phyloP scores from a whole-genome alignment of 2,113 vertebrate species.

The Entosphenus tridentatus region DNA sequence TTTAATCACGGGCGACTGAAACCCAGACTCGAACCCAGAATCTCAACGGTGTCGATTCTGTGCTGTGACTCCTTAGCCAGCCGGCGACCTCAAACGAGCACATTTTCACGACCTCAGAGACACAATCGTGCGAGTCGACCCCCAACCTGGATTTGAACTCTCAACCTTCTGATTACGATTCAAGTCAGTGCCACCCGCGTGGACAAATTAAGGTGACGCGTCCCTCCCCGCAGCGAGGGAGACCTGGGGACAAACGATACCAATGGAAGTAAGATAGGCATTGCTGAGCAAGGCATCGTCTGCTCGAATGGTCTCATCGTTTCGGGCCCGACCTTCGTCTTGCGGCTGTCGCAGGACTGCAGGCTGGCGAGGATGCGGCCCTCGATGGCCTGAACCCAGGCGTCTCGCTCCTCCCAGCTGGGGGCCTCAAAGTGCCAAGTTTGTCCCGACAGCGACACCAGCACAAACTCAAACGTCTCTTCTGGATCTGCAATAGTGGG shows the following conservation, averaged over 20 bases:
- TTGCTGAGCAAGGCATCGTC: rapidly evolving
- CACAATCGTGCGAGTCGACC: neutral
- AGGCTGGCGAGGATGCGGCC: slow-evolving; percentile 87
- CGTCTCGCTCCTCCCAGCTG: slow-evolving; percentile 73
- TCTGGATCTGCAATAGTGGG: slow-evolving; percentile 48
- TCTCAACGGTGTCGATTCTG: too few relatives aligned
- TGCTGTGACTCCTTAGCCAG: too few relatives aligned
- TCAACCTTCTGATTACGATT: neutral
- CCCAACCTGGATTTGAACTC: slow-evolving; percentile 6
- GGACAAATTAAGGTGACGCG: neutral
- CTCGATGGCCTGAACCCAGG: slow-evolving; percentile 88
- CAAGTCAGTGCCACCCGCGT: neutral
- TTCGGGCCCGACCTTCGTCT: slow-evolving; percentile 55
- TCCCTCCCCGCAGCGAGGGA: neutral
- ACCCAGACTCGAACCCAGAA: too few relatives aligned
- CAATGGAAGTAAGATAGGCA: neutral
- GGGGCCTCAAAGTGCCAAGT: slow-evolving; percentile 89
- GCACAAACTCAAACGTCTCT: slow-evolving; percentile 92
- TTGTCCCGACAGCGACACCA: slow-evolving; percentile 86
- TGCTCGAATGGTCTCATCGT: rapidly evolving
- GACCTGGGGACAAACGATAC: neutral
- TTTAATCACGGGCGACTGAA: too few relatives aligned
- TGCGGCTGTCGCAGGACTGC: slow-evolving; percentile 93
- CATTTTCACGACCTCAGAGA: neutral
- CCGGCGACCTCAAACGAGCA: neutral